Evolutionary conservation across 2,888 invertebrate genomes (phyloP), one percentile per base, ranked within the genome.

Genomic region (Stenchaetothrips biformis): DNA sequence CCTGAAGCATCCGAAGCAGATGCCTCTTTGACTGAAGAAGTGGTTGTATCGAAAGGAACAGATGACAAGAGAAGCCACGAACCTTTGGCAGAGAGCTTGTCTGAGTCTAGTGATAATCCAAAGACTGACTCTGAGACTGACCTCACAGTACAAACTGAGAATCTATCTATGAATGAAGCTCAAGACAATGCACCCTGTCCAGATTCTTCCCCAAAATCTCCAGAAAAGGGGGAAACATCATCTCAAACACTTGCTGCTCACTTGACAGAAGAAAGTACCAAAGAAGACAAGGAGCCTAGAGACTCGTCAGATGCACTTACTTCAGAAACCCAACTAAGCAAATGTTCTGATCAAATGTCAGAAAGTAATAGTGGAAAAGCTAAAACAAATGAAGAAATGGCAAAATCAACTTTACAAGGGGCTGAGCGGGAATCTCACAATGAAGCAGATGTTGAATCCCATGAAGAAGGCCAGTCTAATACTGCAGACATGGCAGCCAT

Each of bases 41-140:
- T 53, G 6, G 53, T 18, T 13, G 53, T 18, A 13, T 53, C 53
- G 13, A 13, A 13, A 13, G 18, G 53, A 37, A 4, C 53, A 13
- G 16, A 11, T 13, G 13, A 11, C 53, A 53, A 53, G 53, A 18
- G 13, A 53, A 4, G 6, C 53, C 13, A 53, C 8, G 37, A 37
- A 37, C 4, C 37, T 2, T 37, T 37, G 4, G 37, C 37, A 1
- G 37, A 37, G 37, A 37, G 37, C 18, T 53, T 53, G 4, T 18
- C 18, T 53, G 9, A 18, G 13, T 74, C 25, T 25, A 74, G 25
- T 25, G 67, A n/a, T 67, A 67, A 21, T 74, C 25, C 25, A 8
- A 74, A 74, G 67, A 74, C 67, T 74, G 67, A 74, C 25, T 11
- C 11, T 8, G 21, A 74, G 67, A 74, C 67, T 74, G 67, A 21